A percentile compares a stretch with the other conserved stretches of the same genome.
Evolutionary conservation across 2,888 invertebrate genomes (phyloP).

Genomic region (Callinectes sapidus): DNA sequence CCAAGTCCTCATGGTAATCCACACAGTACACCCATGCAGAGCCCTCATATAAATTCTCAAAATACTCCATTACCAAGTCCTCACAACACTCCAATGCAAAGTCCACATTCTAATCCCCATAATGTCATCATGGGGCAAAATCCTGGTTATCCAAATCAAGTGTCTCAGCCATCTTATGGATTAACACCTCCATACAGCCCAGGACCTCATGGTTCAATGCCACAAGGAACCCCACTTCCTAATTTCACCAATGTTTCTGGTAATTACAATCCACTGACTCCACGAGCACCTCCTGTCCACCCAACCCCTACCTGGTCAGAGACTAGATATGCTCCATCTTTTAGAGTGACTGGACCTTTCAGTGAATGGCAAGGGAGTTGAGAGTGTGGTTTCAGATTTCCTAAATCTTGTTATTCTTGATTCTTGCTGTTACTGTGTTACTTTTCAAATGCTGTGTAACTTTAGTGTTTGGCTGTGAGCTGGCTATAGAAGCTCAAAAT

Average conservation of each 20-base stretch:
- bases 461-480: conserved; percentile 70
- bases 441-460: conserved; percentile 67
- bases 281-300: conserved; percentile 63
- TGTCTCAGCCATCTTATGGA: conserved; percentile 70
- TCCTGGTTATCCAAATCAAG: conserved; percentile 61
- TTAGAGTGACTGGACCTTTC: conserved; percentile 72
- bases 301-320: conserved; percentile 72
- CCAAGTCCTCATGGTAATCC: conserved; percentile 53
- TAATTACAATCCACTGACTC: conserved; percentile 61
- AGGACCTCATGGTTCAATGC: conserved; percentile 68
- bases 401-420: conserved; percentile 65
- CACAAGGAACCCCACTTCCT: conserved; percentile 70
- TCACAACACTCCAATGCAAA: conserved; percentile 60
- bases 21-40: conserved; percentile 50
- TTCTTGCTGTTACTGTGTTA: conserved; percentile 70
- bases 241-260: conserved; percentile 56
- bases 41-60: conserved; percentile 52
- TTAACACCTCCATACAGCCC: conserved; percentile 72
- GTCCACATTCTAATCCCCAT: conserved; percentile 58
- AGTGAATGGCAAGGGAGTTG: conserved; percentile 71
- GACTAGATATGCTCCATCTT: conserved; percentile 69
- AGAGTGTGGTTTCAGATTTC: conserved; percentile 60
- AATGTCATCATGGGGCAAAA: conserved; percentile 53
- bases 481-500: conserved; percentile 69
- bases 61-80: conserved; percentile 58